phyloP scores from a whole-genome alignment of 2,113 vertebrate genomes.

The Hemibagrus wyckioides region DNA sequence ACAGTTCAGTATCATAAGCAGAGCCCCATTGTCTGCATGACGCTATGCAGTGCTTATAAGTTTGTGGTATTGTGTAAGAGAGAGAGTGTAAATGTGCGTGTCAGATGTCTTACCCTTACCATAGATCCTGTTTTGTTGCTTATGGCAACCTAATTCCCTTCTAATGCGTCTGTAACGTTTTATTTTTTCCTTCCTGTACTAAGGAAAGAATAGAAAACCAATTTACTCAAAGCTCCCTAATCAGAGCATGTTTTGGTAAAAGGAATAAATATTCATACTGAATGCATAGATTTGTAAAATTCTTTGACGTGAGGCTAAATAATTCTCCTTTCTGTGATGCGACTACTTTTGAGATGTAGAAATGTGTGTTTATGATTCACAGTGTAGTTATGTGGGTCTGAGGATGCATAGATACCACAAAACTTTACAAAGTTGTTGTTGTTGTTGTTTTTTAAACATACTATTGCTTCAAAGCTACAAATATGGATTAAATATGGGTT shows the following conservation, averaged over 20 bases:
- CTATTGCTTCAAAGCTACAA: neutral
- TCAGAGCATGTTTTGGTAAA: neutral
- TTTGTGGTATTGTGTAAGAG: slow-evolving; percentile 26
- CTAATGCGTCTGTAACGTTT: neutral
- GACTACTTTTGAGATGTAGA: neutral
- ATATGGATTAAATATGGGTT: neutral
- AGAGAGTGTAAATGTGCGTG: neutral
- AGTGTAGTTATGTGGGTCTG: neutral
- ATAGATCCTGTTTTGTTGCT: slow-evolving; percentile 10
- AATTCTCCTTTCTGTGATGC: neutral
- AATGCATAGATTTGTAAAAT: neutral
- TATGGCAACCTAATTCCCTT: neutral
- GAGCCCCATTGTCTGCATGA: neutral
- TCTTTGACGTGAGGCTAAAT: neutral
- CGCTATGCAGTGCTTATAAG: neutral
- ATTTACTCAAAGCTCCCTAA: neutral
- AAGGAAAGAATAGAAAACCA: neutral
- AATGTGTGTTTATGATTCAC: neutral
- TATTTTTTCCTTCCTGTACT: neutral
- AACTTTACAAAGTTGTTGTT: neutral
- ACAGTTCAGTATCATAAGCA: neutral
- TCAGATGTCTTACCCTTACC: neutral
- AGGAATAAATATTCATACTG: neutral
- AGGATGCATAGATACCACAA: neutral
- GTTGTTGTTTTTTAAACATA: too few relatives aligned